Evolutionary conservation across 2,797 vertebrate species (phyloP).

Genomic region (Austrolebias charrua): DNA sequence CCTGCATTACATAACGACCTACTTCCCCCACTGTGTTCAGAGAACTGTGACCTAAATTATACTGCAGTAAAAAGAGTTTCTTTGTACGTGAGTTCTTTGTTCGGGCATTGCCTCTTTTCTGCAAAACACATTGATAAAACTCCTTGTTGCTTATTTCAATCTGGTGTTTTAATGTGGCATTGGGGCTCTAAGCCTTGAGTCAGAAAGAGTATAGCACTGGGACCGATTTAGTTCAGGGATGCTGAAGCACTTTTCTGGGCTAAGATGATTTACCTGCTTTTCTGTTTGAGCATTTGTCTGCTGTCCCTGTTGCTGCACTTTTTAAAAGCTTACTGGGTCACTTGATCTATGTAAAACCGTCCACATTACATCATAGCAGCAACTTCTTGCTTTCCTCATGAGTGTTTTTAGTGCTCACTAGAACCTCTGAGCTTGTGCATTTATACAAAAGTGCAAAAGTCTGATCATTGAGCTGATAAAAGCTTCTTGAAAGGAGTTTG

Average conservation of each 20-base stretch:
- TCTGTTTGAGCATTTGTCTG: too few species aligned
- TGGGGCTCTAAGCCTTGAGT: background rate
- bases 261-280: too few species aligned
- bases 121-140: slow-evolving; percentile 5
- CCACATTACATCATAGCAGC: too few species aligned
- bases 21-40: slow-evolving; percentile 52
- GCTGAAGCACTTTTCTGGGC: too few species aligned
- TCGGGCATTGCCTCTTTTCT: slow-evolving; percentile 5
- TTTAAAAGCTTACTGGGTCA: too few species aligned
- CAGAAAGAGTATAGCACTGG: background rate
- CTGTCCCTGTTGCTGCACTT: too few species aligned
- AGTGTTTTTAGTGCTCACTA: too few species aligned
- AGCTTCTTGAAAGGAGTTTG: slow-evolving; percentile 25
- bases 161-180: background rate
- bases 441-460: slow-evolving; percentile 8
- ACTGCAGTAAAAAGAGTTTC: slow-evolving; percentile 51
- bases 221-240: background rate
- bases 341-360: too few species aligned
- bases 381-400: too few species aligned
- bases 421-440: too few species aligned
- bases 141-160: slow-evolving; percentile 2
- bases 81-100: slow-evolving; percentile 32
- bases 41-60: slow-evolving; percentile 57
- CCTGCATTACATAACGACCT: slow-evolving; percentile 69
- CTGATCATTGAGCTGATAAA: slow-evolving; percentile 24